Evolutionary conservation across 64 coral and sea anemone species (phyloP).

Genomic region (Acropora yongei): DNA sequence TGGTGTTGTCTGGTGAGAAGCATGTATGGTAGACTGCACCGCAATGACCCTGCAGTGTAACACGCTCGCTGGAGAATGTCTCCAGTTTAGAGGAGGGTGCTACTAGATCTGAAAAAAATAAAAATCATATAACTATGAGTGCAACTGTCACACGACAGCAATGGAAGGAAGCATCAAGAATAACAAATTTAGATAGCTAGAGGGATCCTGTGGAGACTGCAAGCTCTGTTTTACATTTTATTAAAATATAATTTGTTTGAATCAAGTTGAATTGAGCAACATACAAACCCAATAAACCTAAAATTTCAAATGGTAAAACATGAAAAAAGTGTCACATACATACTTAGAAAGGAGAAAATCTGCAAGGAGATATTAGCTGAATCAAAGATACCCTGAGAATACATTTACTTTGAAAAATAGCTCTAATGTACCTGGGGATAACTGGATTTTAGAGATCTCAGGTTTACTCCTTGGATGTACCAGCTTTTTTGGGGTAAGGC

Average conservation of each 20-base stretch:
- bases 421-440: conserved; percentile 76
- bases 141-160: neutral
- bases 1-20: conserved; percentile 78
- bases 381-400: no score
- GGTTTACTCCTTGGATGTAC: conserved; percentile 76
- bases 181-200: no score
- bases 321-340: no score
- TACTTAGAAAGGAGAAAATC: no score
- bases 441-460: conserved; percentile 86
- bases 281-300: no score
- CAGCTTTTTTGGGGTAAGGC: conserved; percentile 95
- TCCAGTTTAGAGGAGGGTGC: conserved; percentile 56
- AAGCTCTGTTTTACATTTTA: no score
- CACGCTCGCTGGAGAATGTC: conserved; percentile 67
- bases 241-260: no score
- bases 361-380: no score
- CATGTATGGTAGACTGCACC: conserved; percentile 86
- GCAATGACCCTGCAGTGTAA: conserved; percentile 76
- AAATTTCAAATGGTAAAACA: no score
- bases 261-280: no score
- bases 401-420: neutral
- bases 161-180: neutral
- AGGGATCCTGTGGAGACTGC: no score
- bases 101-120: conserved; percentile 21
- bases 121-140: no score